These are phyloP conservation scores for Zophobas morio DNA, from an alignment of 1,140 invertebrate genomes.

Conservation along the genomic window DNA sequence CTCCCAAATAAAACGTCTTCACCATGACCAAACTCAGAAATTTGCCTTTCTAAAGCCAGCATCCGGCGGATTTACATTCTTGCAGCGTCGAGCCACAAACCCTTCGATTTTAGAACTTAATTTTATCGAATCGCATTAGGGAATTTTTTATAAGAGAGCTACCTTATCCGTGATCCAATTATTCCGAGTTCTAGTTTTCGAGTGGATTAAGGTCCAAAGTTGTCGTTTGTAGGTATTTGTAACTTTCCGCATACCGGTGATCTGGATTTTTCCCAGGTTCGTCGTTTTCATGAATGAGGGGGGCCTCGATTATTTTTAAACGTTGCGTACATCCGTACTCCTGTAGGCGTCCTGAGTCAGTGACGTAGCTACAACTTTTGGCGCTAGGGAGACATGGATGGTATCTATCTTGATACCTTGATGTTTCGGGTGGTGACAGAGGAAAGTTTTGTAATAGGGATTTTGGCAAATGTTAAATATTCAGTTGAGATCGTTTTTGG, in stretches of 20 bases:
- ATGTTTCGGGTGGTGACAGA: too few relatives aligned
- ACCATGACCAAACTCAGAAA: too few relatives aligned
- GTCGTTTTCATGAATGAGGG: conserved; percentile 31
- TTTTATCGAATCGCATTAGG: neutral
- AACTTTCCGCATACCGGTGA: conserved; percentile 9
- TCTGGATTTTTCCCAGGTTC: neutral
- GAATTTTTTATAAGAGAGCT: neutral
- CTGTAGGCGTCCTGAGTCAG: conserved; percentile 8
- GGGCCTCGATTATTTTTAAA: conserved; percentile 26
- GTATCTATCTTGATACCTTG: too few relatives aligned
- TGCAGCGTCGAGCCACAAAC: too few relatives aligned
- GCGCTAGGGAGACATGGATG: too few relatives aligned
- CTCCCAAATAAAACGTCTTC: too few relatives aligned
- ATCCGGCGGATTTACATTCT: too few relatives aligned
- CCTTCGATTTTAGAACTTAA: neutral
- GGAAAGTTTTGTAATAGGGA: too few relatives aligned
- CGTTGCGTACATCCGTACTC: neutral
- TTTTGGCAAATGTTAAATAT: too few relatives aligned
- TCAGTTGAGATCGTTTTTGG: too few relatives aligned
- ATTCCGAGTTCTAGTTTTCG: neutral
- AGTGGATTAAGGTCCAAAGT: neutral
- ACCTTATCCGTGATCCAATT: neutral
- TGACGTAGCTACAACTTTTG: neutral
- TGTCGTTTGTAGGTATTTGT: neutral
- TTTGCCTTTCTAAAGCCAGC: too few relatives aligned